Evolutionary conservation across 2,888 invertebrate species (phyloP).

Genomic region (Nysson spinosus): DNA sequence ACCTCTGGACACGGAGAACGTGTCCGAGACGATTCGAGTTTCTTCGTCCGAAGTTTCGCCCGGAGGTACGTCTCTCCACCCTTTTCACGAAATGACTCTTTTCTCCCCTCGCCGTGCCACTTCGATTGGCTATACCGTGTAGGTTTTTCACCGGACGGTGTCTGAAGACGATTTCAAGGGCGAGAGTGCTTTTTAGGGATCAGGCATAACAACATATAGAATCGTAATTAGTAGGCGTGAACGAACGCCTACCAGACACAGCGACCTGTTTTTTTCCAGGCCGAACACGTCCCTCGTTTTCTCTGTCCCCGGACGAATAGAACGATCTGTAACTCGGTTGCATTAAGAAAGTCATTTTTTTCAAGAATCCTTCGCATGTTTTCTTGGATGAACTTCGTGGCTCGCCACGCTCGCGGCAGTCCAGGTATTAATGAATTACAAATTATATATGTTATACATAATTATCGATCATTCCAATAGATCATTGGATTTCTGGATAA

Average conservation of each 20-base stretch:
- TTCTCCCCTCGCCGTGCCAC: slow-evolving; percentile 43
- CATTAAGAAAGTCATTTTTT: neutral
- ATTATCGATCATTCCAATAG: too few relatives aligned
- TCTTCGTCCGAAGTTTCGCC: slow-evolving; percentile 48
- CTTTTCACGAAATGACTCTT: too few relatives aligned
- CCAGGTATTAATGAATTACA: too few relatives aligned
- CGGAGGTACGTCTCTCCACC: slow-evolving; percentile 36
- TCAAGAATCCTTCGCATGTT: neutral
- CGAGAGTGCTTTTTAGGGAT: slow-evolving; percentile 41
- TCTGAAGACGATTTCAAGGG: slow-evolving; percentile 21
- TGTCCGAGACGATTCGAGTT: slow-evolving; percentile 30
- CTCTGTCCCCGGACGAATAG: too few relatives aligned
- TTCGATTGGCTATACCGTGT: slow-evolving; percentile 74
- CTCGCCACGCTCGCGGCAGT: too few relatives aligned
- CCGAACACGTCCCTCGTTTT: too few relatives aligned
- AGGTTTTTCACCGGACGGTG: slow-evolving; percentile 69
- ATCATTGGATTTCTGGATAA: too few relatives aligned
- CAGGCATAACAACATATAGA: slow-evolving; percentile 71
- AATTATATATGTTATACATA: too few relatives aligned
- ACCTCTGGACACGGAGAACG: slow-evolving; percentile 54
- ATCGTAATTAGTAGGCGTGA: slow-evolving; percentile 77
- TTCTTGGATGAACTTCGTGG: neutral
- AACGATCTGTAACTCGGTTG: neutral
- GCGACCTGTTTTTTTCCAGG: slow-evolving; percentile 57
- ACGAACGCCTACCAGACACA: slow-evolving; percentile 74